phyloP scores from a whole-genome alignment of 2,113 vertebrate genomes.

The Tragelaphus imberbis region DNA sequence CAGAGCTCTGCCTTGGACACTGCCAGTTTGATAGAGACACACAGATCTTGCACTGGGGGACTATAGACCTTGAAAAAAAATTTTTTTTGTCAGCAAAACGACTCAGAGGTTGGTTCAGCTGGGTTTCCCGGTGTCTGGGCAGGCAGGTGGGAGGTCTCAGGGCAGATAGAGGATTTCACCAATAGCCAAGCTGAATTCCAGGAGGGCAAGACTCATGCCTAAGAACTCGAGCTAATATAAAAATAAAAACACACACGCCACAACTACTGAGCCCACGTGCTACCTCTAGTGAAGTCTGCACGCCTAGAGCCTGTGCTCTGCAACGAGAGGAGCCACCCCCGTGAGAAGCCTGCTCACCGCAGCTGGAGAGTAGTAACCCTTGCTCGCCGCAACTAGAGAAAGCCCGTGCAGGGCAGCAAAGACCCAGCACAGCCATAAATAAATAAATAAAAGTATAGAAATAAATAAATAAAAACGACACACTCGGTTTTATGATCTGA shows the following conservation, averaged over 20 bases:
- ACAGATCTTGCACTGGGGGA: neutral
- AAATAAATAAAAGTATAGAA: neutral
- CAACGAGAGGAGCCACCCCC: neutral
- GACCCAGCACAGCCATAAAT: neutral
- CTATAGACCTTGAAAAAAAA: neutral
- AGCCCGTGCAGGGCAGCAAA: fast-evolving
- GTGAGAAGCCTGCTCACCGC: neutral
- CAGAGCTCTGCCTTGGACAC: neutral
- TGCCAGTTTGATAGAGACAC: neutral
- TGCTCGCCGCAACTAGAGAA: neutral
- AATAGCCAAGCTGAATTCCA: neutral
- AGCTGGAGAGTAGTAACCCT: neutral
- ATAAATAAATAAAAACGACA: neutral
- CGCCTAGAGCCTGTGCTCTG: neutral
- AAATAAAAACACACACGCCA: neutral
- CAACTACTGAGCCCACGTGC: neutral
- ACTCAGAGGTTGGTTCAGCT: neutral
- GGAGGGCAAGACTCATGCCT: neutral
- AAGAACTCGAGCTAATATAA: neutral
- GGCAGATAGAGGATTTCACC: neutral
- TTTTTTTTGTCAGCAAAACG: neutral
- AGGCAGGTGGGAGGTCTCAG: neutral
- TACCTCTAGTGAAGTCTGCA: neutral
- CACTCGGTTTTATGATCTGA: neutral
- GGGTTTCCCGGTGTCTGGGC: neutral